Evolutionary conservation across 2,888 invertebrate species (phyloP).

Genomic region (Parelbella ahira): DNA sequence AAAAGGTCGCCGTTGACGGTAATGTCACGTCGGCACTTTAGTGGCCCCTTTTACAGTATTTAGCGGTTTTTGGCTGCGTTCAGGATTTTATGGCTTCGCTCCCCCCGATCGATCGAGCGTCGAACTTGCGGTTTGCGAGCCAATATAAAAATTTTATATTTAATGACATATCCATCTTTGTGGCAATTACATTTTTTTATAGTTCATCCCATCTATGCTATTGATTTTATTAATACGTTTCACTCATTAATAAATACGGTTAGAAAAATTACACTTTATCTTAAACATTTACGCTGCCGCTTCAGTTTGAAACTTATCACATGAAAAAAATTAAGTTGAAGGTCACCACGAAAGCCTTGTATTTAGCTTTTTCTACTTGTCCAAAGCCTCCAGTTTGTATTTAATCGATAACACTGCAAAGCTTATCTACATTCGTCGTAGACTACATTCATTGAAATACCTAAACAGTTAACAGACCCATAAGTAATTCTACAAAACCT

Average conservation of each 20-base stretch:
- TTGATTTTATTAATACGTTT: no score
- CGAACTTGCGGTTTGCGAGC: conserved; percentile 9
- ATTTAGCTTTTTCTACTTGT: no score
- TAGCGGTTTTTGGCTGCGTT: conserved; percentile 22
- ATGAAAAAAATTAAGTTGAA: no score
- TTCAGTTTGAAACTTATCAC: no score
- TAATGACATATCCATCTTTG: no score
- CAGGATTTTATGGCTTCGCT: conserved; percentile 23
- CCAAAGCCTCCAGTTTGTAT: conserved; percentile 7
- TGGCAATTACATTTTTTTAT: no score
- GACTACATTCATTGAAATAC: conserved; percentile 5
- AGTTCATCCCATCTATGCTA: no score
- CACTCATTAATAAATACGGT: no score
- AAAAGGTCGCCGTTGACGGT: conserved; percentile 16
- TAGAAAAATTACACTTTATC: no score
- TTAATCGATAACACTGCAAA: conserved; percentile 14
- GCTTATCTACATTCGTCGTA: background rate
- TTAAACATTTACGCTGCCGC: no score
- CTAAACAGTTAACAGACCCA: conserved; percentile 1
- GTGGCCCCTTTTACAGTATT: conserved; percentile 22
- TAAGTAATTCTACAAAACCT: conserved; percentile 2
- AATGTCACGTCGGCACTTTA: conserved; percentile 14
- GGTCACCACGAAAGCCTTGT: no score
- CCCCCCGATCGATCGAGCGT: conserved; percentile 20
- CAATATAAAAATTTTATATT: no score